A percentile compares a stretch with the other conserved stretches of the same genome.
phyloP scores from a whole-genome alignment of 2,113 vertebrate genomes.

The Callaeas wilsoni region DNA sequence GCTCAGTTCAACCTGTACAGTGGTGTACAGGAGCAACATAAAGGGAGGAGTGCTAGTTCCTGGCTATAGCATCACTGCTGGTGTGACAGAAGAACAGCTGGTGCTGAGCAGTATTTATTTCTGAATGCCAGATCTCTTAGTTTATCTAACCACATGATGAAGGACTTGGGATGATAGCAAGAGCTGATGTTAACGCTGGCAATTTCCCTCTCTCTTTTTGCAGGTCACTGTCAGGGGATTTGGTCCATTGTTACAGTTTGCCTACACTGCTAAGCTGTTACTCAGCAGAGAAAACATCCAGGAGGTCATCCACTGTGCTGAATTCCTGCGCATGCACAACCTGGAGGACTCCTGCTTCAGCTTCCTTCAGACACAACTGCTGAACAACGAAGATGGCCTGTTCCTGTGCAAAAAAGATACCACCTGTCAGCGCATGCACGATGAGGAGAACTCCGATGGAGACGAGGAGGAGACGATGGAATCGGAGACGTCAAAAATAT shows the following conservation, averaged over 20 bases:
- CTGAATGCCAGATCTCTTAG: constrained; percentile 71
- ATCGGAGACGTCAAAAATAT: constrained; percentile 77
- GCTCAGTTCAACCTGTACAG: neutral
- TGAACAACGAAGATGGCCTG: constrained; percentile 88
- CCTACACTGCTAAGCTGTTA: constrained; percentile 98
- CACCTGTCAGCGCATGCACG: constrained; percentile 71
- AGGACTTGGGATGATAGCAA: constrained; percentile 70
- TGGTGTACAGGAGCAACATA: neutral
- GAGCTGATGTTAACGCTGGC: constrained; percentile 79
- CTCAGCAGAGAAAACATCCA: constrained; percentile 99
- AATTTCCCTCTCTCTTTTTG: constrained; percentile 74
- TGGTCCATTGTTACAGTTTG: constrained; percentile 97
- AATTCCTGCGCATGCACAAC: constrained; percentile 99
- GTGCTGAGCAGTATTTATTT: constrained; percentile 73
- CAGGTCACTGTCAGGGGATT: constrained; percentile 99
- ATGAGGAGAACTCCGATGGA: constrained; percentile 79
- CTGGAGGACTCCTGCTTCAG: constrained; percentile 99
- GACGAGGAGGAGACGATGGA: constrained; percentile 81
- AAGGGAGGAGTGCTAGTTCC: neutral
- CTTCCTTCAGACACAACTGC: constrained; percentile 95
- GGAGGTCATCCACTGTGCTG: constrained; percentile 96
- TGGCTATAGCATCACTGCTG: constrained; percentile 58
- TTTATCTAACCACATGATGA: constrained; percentile 67
- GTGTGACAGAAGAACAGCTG: constrained; percentile 66
- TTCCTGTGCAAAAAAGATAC: constrained; percentile 86